phyloP scores from a whole-genome alignment of 92 coral and sea anemone genomes.

The Phenganax stokvisi region DNA sequence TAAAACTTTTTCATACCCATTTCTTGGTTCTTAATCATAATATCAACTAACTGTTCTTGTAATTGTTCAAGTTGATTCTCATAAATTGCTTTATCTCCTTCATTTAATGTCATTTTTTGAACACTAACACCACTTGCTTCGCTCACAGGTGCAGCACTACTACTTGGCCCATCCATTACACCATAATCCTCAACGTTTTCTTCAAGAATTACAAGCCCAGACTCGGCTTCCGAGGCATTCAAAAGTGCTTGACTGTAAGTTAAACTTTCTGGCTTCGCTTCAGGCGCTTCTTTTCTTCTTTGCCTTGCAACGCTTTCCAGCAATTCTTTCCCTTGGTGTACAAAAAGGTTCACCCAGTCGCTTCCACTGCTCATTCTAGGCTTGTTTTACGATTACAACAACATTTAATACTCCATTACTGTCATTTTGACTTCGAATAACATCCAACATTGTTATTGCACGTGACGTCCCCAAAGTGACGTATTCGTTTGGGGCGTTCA shows the following conservation, averaged over 20 bases:
- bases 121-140: not conserved
- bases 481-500: not conserved
- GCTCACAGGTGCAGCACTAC: not conserved
- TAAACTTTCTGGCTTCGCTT: not conserved
- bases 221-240: no score
- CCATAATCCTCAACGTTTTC: not conserved
- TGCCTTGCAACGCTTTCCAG: conserved; percentile 29
- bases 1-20: conserved; percentile 49
- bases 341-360: conserved; percentile 38
- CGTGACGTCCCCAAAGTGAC: no score
- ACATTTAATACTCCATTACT: not conserved
- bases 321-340: conserved; percentile 32
- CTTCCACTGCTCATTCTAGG: conserved; percentile 25
- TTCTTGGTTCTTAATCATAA: conserved; percentile 91
- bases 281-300: not conserved
- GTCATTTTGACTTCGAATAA: not conserved
- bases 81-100: conserved; percentile 67
- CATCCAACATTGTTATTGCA: no score
- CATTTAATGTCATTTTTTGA: not conserved
- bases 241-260: not conserved
- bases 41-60: conserved; percentile 87
- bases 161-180: not conserved
- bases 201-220: not conserved
- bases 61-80: conserved; percentile 88
- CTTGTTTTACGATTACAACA: not conserved